Base-by-base conservation (phyloP, 2,888 invertebrate species). In the Spodoptera littoralis region DNA sequence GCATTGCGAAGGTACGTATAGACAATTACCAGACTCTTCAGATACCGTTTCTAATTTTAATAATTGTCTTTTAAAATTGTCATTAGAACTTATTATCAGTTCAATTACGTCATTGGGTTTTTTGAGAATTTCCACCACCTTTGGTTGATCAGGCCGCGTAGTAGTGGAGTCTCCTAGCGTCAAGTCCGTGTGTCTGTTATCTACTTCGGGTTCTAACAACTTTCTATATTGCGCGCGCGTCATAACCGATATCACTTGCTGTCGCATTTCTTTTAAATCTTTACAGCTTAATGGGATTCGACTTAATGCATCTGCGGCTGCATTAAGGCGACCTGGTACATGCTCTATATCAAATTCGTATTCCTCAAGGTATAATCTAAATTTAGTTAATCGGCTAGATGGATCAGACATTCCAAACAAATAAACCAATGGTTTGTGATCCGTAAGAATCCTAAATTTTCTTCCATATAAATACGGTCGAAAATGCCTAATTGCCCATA, bases 401-500 rank as follows among this genome's bases (percentile, higher is more conserved):
- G 66, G 65, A 42, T 72, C 50, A 47, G 45, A 50, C 59, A 72
- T 66, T 1, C 9, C 22, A 58, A 67, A 65, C 46, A 71, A 48
- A 58, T 67, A 60, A 13, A 69, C 42, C 11, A 68, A 30, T 11
- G 59, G 65, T 47, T 49, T 64, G 47, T 73, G 73, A 41, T 70
- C 73, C 0, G 65, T 70, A 11, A 24, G 11, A 11, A 71, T 66
- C 49, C 4, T 62, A 45, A 69, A 68, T 24, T 53, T 53, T 44
- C 58, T 41, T 18, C 70, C 70, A 60, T 61, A 70, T 12, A 70
- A 4, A 57, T 74, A 71, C 0, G 65, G 70, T 12, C 72, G 22
- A 54, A 72, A 70, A 47, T 70, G 50, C 41, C 62, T 70, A 5
- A 70, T 56, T 8, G 36, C n/a, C 70, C 70, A 70, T 4, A 67